Conservation (phyloP, 2,113 vertebrate genomes). For the Noctilio leporinus region DNA sequence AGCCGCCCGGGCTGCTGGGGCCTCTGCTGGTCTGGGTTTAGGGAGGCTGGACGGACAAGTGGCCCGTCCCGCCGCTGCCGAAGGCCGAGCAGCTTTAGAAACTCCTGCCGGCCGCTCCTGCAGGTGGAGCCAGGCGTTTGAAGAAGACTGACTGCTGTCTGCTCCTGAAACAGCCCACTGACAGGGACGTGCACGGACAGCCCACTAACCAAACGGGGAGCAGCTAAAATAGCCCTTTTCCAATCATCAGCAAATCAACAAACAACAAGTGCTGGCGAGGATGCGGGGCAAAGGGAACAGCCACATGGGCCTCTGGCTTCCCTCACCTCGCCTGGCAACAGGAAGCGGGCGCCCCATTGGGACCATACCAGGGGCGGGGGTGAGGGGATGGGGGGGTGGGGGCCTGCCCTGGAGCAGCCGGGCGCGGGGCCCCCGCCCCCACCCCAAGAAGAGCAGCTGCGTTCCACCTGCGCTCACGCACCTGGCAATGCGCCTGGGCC, state of each 20-base stretch:
- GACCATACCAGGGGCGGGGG: neutral
- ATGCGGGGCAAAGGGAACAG: too few species aligned
- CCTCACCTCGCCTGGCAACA: neutral
- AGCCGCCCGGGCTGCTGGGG: too few species aligned
- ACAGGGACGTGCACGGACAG: neutral
- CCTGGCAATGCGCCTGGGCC: neutral
- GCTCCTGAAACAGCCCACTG: slow-evolving; percentile 50
- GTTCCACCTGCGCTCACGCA: neutral
- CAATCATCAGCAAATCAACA: too few species aligned
- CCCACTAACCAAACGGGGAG: neutral
- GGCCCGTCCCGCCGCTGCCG: accelerated
- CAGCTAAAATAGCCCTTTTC: slow-evolving; percentile 25
- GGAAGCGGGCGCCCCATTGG: too few species aligned
- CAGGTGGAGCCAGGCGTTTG: neutral
- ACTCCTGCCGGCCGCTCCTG: neutral
- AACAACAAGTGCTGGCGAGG: too few species aligned
- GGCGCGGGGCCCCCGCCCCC: accelerated
- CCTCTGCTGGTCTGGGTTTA: neutral
- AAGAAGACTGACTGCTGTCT: neutral
- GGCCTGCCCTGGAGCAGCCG: accelerated
- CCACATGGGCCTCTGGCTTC: too few species aligned
- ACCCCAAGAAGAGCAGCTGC: neutral
- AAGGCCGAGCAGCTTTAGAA: neutral
- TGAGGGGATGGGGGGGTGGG: too few species aligned
- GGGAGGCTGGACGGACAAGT: too few species aligned